Base-by-base conservation (phyloP, 2,797 vertebrate genomes). In the Trachops cirrhosus region DNA sequence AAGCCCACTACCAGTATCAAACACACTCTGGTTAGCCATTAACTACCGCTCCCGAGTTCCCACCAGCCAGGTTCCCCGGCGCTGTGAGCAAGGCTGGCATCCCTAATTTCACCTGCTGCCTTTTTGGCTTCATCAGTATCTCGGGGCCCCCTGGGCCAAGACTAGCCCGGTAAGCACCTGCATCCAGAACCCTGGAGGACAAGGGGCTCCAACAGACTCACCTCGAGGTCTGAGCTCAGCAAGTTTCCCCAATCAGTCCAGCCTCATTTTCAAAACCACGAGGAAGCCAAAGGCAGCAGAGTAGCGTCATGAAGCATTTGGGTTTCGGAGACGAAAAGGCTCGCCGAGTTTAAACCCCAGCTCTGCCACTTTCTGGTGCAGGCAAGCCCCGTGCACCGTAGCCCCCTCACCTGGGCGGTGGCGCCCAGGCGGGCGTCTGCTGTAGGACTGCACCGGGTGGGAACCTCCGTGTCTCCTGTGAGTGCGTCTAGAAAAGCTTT, bases 391-490 rank as follows among this genome's bases (percentile, higher is more conserved):
- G 0, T 9, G 39, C 21, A 39, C 37, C 52, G 70, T 29, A 2
- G 41, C 14, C 14, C 34, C 21, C 73, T n/a, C 75, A 21, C 26
- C 68, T 34, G 67, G 34, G 41, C 78, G 41, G 6, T 3, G 24
- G 29, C 9, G 44, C n/a, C 3, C 9, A 9, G 52, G 24, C 1
- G 12, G 57, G 11, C 4, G 0, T 37, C 22, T 2, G 12, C 18
- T 19, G 24, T 0, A n/a, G 41, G 34, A 26, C 34, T 8, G 48
- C 26, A 2, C 10, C 24, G 9, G 7, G 21, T 5, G 46, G 24
- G 79, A 39, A 16, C 12, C 15, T 48, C 64, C 46, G 46, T 1
- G 14, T 34, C 70, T 57, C 73, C 75, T 12, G 3, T 1, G 26
- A 77, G 44, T n/a, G 39, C 32, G 15, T 77, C 73, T 39, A 73